Percentiles rank a stretch among this genome's conserved stretches.
Evolutionary conservation across 2,888 invertebrate species (phyloP).

Genomic region (Drosophila kanekoi): DNA sequence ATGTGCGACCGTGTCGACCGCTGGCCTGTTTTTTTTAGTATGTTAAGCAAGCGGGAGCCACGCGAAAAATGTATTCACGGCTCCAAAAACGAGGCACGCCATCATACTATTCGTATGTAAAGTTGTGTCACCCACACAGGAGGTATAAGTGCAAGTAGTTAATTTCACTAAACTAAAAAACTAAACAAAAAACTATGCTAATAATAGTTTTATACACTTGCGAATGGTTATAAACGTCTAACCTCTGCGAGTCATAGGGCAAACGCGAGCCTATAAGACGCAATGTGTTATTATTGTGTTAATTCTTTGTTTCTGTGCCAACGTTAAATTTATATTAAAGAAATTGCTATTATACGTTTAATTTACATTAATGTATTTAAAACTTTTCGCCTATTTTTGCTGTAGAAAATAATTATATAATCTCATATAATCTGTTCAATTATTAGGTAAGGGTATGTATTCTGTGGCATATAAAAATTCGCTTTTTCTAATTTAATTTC

Average conservation of each 20-base stretch:
- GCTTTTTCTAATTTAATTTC: not conserved
- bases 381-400: not conserved
- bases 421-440: not conserved
- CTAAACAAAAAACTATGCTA: not conserved
- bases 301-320: no score
- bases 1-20: constrained; percentile 15
- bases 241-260: no score
- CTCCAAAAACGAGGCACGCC: constrained; percentile 13
- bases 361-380: not conserved
- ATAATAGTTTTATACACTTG: no score
- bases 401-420: no score
- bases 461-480: not conserved
- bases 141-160: constrained; percentile 10
- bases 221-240: no score
- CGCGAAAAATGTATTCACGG: constrained; percentile 15
- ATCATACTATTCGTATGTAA: constrained; percentile 11
- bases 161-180: constrained; percentile 13
- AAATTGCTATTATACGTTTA: no score
- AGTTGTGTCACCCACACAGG: not conserved
- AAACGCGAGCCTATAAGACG: no score
- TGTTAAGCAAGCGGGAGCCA: constrained; percentile 10
- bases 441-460: not conserved
- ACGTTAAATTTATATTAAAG: no score
- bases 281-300: no score
- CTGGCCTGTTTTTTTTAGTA: constrained; percentile 21